Base-by-base conservation (phyloP, 2,797 vertebrate species). In the Sebastes jordani region DNA sequence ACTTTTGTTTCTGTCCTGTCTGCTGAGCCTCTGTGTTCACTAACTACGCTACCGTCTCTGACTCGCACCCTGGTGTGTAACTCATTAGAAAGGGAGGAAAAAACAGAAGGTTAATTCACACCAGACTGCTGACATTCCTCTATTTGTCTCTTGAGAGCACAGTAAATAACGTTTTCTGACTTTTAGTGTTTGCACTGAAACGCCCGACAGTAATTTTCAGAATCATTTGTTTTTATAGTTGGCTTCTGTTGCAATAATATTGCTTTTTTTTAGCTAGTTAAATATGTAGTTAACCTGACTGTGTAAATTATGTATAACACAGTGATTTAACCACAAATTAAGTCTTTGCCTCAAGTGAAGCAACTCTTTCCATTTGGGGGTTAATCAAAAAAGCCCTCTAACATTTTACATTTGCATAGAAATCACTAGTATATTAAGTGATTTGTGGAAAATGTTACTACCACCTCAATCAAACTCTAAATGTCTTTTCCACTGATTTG, bases 21-120 rank as follows among this genome's bases (percentile, higher is more conserved):
- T 49, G 49, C 63, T 52, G 66, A 34, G 55, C 49, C 25, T 66
- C 58, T 13, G 10, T 42, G 68, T 66, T 38, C 64, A 16, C n/a
- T 52, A 54, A 23, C 59, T 63, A 23, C 62, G 59, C 2, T 8
- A 10, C 52, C 27, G 27, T 18, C 63, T 56, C 61, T 22, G 30
- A 55, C 78, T 91, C 73, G 72, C 89, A 89, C 77, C 80, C 63
- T n/a, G n/a, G 56, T 88, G 88, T 88, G 85, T 82, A 83, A 89
- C 70, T 94, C 85, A 93, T 92, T 92, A 92, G 87, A 83, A 11
- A 9, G 55, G 73, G 78, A 67, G 29, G 46, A 30, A 59, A 66
- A 61, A 52, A 10, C 36, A 58, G 60, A 55, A 16, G 73, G 27
- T 27, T 46, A 76, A 78, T 84, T 86, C 85, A 84, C 90, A 91